Percentiles rank a stretch among this genome's conserved stretches.
These are phyloP conservation scores for Stratiomys singularior DNA, from an alignment of 2,888 invertebrate species.

Conservation along the genomic window DNA sequence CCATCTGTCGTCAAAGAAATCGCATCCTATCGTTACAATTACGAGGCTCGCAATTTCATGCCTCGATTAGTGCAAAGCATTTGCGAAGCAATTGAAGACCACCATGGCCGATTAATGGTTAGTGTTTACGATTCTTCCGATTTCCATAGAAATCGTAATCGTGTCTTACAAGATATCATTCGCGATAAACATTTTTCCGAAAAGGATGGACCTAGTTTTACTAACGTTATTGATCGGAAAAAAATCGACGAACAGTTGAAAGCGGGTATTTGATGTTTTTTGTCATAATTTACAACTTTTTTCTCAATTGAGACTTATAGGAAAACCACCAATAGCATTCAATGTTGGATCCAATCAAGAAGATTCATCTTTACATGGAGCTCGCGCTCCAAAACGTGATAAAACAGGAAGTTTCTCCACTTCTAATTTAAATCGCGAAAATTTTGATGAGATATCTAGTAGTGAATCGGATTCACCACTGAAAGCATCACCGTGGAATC, in stretches of 20 bases:
- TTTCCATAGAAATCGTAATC: slow-evolving; percentile 74
- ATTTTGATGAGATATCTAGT: slow-evolving; percentile 57
- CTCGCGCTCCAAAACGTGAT: slow-evolving; percentile 62
- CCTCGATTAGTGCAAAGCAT: slow-evolving; percentile 68
- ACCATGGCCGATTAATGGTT: slow-evolving; percentile 76
- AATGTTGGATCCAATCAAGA: neutral
- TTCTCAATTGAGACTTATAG: slow-evolving; percentile 3
- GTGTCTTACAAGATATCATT: slow-evolving; percentile 73
- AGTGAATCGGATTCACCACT: slow-evolving; percentile 57
- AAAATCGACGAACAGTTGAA: slow-evolving; percentile 56
- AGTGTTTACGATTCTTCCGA: slow-evolving; percentile 74
- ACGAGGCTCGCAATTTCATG: slow-evolving; percentile 69
- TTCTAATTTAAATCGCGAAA: slow-evolving; percentile 51
- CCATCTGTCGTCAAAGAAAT: slow-evolving; percentile 71
- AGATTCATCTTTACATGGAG: neutral
- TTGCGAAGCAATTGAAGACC: slow-evolving; percentile 78
- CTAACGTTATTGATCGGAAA: slow-evolving; percentile 66
- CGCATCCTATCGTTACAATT: slow-evolving; percentile 71
- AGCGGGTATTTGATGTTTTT: slow-evolving; percentile 43
- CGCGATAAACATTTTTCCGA: slow-evolving; percentile 76
- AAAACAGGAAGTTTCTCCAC: slow-evolving; percentile 34
- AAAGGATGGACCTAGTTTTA: slow-evolving; percentile 68
- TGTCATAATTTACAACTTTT: neutral
- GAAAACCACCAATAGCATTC: neutral
- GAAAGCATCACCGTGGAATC: slow-evolving; percentile 22